phyloP scores from a whole-genome alignment of 2,113 vertebrate species.

The Trogon melanurus region DNA sequence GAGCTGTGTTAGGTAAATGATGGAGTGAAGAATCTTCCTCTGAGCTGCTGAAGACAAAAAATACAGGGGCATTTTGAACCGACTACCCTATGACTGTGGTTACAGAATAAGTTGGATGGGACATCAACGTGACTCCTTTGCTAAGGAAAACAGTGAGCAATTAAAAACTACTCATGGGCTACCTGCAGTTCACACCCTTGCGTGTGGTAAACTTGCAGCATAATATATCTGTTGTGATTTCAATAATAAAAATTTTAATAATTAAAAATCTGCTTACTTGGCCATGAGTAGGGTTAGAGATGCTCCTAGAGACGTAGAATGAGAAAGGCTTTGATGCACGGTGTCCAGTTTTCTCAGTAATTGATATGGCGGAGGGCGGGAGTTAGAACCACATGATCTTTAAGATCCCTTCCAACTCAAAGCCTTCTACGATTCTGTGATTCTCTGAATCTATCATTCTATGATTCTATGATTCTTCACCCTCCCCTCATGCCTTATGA shows the following conservation, averaged over 20 bases:
- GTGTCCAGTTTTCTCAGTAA: background rate
- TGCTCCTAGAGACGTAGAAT: background rate
- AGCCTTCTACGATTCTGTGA: too few species aligned
- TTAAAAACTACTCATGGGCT: background rate
- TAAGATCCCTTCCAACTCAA: too few species aligned
- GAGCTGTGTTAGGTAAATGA: background rate
- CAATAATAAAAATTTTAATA: background rate
- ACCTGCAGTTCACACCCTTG: background rate
- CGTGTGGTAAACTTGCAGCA: background rate
- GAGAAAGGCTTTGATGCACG: background rate
- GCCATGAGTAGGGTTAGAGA: background rate
- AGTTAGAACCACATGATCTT: too few species aligned
- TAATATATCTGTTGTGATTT: background rate
- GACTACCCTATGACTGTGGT: background rate
- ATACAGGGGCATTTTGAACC: background rate
- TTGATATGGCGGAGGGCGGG: too few species aligned
- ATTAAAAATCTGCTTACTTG: background rate
- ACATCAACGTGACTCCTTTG: background rate
- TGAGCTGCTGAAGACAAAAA: background rate
- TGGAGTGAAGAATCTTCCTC: background rate
- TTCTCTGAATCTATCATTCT: too few species aligned
- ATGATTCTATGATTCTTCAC: background rate
- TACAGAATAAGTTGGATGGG: background rate
- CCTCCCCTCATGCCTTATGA: background rate
- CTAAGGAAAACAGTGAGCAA: background rate